Conservation (phyloP, 1,140 invertebrate species). For the Holcopasites calliopsidis region DNA sequence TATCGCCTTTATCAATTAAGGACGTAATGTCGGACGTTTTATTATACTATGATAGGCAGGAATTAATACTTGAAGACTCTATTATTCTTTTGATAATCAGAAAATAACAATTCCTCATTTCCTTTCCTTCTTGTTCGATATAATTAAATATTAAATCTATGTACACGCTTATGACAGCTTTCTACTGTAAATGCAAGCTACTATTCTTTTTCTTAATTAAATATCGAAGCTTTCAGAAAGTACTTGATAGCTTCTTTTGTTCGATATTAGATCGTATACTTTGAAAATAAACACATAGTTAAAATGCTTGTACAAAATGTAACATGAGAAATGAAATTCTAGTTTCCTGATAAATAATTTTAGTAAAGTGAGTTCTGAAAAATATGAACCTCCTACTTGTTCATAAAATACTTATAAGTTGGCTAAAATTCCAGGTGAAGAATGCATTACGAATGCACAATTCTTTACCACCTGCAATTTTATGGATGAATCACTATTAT, state of each 20-base stretch:
- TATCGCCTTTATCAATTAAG: slow-evolving; percentile 7
- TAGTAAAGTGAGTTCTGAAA: slow-evolving; percentile 5
- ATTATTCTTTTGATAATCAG: slow-evolving; percentile 24
- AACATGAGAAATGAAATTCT: not conserved
- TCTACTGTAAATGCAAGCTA: not conserved
- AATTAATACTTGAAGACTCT: slow-evolving; percentile 24
- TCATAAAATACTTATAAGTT: slow-evolving; percentile 23
- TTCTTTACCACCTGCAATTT: slow-evolving; percentile 4
- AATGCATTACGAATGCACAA: slow-evolving; percentile 5
- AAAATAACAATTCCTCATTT: slow-evolving; percentile 46
- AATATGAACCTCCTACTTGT: slow-evolving; percentile 1
- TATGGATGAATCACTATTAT: slow-evolving; percentile 25
- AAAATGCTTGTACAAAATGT: slow-evolving; percentile 21
- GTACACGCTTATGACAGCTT: slow-evolving; percentile 41
- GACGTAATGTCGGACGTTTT: slow-evolving; percentile 37
- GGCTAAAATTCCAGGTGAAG: slow-evolving; percentile 16
- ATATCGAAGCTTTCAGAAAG: slow-evolving; percentile 5
- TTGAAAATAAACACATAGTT: slow-evolving; percentile 4
- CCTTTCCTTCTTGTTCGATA: not conserved
- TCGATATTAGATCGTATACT: not conserved
- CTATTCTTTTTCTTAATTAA: too few species aligned
- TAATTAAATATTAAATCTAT: slow-evolving; percentile 32
- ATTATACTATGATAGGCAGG: slow-evolving; percentile 34
- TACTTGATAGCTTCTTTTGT: slow-evolving; percentile 3
- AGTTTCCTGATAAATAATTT: slow-evolving; percentile 32